phyloP scores from a whole-genome alignment of 2,888 invertebrate genomes.

The Lydus trimaculatus region DNA sequence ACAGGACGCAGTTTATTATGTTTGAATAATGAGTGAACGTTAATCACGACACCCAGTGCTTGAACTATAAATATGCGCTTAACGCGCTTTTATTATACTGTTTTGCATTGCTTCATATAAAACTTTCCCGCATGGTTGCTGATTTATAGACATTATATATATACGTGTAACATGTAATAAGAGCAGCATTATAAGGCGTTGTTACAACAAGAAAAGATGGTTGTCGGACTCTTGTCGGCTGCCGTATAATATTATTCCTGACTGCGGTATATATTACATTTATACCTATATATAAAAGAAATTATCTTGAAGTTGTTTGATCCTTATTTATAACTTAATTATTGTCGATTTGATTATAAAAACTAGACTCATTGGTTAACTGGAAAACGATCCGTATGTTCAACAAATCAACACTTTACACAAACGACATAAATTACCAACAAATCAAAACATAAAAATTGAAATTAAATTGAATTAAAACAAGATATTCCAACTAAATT shows the following conservation, averaged over 20 bases:
- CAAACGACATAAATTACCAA: not conserved
- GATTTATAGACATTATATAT: conserved; percentile 56
- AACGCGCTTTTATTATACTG: conserved; percentile 58
- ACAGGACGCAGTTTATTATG: conserved; percentile 53
- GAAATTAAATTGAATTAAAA: not conserved
- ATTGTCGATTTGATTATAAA: conserved; percentile 36
- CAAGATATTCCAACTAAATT: not conserved
- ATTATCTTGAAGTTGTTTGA: conserved; percentile 49
- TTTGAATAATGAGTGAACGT: conserved; percentile 57
- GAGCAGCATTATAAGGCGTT: conserved; percentile 53
- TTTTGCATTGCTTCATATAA: conserved; percentile 58
- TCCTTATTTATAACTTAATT: conserved; percentile 53
- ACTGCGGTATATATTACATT: conserved; percentile 7
- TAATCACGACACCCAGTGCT: conserved; percentile 57
- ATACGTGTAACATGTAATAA: conserved; percentile 58
- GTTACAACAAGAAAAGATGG: conserved; percentile 52
- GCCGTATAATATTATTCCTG: conserved; percentile 32
- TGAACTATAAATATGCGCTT: conserved; percentile 59
- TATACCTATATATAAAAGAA: conserved; percentile 36
- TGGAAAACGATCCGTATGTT: not conserved
- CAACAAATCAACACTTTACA: not conserved
- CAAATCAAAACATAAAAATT: not conserved
- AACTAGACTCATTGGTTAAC: not conserved
- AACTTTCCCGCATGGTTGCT: conserved; percentile 57
- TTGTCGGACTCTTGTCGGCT: conserved; percentile 46